Conservation (phyloP, 2,113 vertebrate genomes). For the Cnemophilus loriae region DNA sequence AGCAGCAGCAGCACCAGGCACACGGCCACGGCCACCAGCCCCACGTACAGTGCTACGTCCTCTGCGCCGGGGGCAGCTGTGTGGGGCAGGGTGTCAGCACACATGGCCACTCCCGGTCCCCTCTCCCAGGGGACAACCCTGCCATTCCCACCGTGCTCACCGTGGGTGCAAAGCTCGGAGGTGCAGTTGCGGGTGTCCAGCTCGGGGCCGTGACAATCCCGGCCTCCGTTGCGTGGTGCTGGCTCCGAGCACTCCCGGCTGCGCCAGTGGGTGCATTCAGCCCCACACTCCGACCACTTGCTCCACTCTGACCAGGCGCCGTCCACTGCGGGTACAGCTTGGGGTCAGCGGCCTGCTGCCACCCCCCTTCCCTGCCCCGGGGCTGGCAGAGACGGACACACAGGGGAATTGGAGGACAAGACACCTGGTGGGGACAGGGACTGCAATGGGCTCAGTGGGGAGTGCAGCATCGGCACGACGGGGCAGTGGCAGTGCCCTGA, state of each 20-base stretch:
- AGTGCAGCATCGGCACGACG: conserved; percentile 7
- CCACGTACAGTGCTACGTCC: conserved; percentile 93
- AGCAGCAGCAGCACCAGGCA: conserved; percentile 91
- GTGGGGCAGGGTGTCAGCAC: neutral
- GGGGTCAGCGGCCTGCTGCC: neutral
- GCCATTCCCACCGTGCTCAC: conserved; percentile 71
- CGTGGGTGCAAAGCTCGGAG: conserved; percentile 90
- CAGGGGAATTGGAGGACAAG: neutral
- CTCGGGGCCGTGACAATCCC: conserved; percentile 86
- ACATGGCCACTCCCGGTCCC: rapidly evolving
- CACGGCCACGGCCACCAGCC: conserved; percentile 89
- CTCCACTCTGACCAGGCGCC: conserved; percentile 96
- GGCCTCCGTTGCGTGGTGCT: conserved; percentile 88
- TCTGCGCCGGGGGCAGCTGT: conserved; percentile 81
- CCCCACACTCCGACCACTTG: conserved; percentile 91
- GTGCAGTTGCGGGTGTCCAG: conserved; percentile 95
- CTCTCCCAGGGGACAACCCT: neutral
- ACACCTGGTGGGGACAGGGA: neutral
- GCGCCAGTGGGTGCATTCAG: conserved; percentile 93
- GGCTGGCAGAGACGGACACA: conserved; percentile 22
- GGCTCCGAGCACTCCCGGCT: conserved; percentile 94
- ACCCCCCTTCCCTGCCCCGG: neutral
- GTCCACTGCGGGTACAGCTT: conserved; percentile 75
- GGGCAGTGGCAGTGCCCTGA: neutral
- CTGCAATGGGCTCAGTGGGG: neutral